Evolutionary conservation across 2,113 vertebrate species (phyloP).

Genomic region (Lagopus muta): DNA sequence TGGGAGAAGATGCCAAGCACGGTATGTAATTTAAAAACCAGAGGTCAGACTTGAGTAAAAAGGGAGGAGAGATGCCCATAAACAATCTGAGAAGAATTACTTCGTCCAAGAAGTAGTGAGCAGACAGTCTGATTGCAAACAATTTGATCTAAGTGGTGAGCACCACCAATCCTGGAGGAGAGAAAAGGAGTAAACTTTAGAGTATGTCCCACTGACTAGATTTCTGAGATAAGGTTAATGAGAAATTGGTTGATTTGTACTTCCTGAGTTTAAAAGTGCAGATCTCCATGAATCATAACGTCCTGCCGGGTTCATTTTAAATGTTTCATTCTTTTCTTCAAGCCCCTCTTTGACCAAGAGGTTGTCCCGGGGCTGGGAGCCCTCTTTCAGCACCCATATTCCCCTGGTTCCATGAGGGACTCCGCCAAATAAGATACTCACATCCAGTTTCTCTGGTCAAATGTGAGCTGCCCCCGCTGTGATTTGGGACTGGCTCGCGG

Average conservation of each 20-base stretch:
- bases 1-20: neutral
- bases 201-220: neutral
- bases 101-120: constrained; percentile 23
- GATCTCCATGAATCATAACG: constrained; percentile 10
- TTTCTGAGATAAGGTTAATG: constrained; percentile 59
- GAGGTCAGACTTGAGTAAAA: neutral
- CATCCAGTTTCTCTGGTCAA: neutral
- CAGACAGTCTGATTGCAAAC: neutral
- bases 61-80: neutral
- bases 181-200: constrained; percentile 2
- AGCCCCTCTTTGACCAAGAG: neutral
- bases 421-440: neutral
- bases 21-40: constrained; percentile 7
- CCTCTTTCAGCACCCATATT: neutral
- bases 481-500: neutral
- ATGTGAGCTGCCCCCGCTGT: neutral
- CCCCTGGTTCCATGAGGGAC: neutral
- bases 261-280: constrained; percentile 66
- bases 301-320: neutral
- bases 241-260: constrained; percentile 59
- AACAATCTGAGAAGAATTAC: constrained; percentile 31
- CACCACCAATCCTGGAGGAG: constrained; percentile 10
- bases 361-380: neutral
- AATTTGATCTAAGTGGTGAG: neutral
- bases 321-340: neutral